Base-by-base conservation (phyloP, 2,797 vertebrate species). In the Scarus forsteni region DNA sequence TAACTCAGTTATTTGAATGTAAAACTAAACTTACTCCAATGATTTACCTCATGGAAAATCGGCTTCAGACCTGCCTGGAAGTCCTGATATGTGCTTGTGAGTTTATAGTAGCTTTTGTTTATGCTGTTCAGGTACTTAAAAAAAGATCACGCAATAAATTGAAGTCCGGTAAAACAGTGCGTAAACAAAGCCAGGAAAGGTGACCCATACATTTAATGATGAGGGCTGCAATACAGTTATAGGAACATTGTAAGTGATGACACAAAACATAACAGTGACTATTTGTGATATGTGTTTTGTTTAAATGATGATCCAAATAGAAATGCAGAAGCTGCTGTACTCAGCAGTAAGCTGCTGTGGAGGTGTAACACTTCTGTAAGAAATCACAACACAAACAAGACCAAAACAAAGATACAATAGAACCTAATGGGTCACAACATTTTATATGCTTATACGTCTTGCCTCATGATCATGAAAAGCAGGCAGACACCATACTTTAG, bases 1-100 rank as follows among this genome's bases (percentile, higher is more conserved):
- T 52, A 49, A 69, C 46, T 71, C 16, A 60, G 45, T 51, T 38
- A 46, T 61, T 40, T 56, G 7, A 10, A 66, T 61, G 43, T 70
- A n/a, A 72, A 66, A 64, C 40, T 8, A 60, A 40, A 38, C 16
- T 48, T n/a, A 13, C 40, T 35, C 5, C 3, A 18, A 35, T 38
- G 9, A 45, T 56, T 50, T 69, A 13, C 43, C 3, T 27, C 59
- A 27, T 53, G 52, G 52, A 75, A 79, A 71, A 19, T 27, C 71
- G 48, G 45, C 16, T 43, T 59, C 66, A 42, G 40, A 62, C 73
- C 34, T 69, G 49, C 49, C 74, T 38, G 60, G 62, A 72, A 60
- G 60, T 39, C n/a, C 58, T 44, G 46, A 62, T 79, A n/a, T 73
- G 40, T 68, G 45, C 69, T 69, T 70, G 46, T 42, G 58, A 60